phyloP scores from a whole-genome alignment of 2,888 invertebrate genomes.

The Erebia ligea region DNA sequence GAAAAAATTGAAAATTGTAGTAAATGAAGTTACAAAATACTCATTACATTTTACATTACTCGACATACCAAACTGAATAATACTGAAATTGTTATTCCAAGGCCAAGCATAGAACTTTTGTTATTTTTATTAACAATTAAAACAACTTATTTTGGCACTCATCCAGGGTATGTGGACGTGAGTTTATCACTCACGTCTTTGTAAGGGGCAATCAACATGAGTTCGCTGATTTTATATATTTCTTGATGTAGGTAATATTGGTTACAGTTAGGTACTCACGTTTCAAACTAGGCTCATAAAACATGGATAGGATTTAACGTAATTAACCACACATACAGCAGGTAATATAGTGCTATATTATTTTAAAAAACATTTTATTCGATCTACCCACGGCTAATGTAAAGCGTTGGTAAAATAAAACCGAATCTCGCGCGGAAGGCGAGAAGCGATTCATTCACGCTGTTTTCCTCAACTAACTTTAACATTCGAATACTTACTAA shows the following conservation, averaged over 20 bases:
- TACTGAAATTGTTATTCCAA: neutral
- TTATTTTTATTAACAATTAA: too few species aligned
- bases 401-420: neutral
- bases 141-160: neutral
- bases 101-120: neutral
- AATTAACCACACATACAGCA: too few species aligned
- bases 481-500: too few species aligned
- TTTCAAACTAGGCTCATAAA: too few species aligned
- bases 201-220: neutral
- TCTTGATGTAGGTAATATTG: too few species aligned
- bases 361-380: neutral
- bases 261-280: too few species aligned
- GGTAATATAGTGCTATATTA: too few species aligned
- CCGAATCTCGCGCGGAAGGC: neutral
- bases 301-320: too few species aligned
- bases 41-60: neutral
- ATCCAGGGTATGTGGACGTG: neutral
- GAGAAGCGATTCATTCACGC: too few species aligned
- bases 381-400: conserved; percentile 12
- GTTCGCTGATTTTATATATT: neutral
- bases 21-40: too few species aligned
- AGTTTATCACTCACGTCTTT: neutral
- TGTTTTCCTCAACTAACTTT: too few species aligned
- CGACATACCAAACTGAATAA: neutral
- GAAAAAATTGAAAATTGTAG: too few species aligned